Evolutionary conservation across 2,113 vertebrate species (phyloP), one percentile per base, ranked within the genome.

Genomic region (Tragelaphus strepsiceros): DNA sequence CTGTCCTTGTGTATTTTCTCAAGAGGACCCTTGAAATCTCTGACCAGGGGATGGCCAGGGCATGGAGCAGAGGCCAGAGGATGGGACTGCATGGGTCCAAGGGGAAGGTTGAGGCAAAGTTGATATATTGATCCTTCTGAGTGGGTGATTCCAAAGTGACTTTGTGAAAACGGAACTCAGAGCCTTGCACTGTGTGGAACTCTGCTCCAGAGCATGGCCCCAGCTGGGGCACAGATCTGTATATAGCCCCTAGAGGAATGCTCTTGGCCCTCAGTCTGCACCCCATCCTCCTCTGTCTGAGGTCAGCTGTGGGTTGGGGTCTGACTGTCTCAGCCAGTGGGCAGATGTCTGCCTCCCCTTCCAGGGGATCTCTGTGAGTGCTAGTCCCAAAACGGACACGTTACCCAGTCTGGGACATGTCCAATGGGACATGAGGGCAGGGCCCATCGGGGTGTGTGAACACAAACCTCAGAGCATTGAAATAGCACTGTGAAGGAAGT

Each of bases 31-130:
- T n/a, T 71, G 54, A 67, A 43, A 80, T 84, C 43, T 61, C 74
- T 56, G 56, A 93, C 26, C 74, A 21, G 16, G 54, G 56, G 67
- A 56, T 12, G 10, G 53, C 59, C 32, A 58, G 59, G 16, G 13
- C 14, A 3, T 74, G 39, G 32, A 71, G 32, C 53, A 61, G 22
- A 71, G 4, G 19, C 49, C 17, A 32, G 13, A 24, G 13, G 24
- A 14, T 64, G 2, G 51, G n/a, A 53, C 0, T 32, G 0, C 21
- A 5, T 9, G 46, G 28, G 26, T 5, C 32, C 43, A 24, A 28
- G 22, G 5, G 28, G 19, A 46, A 85, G 77, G 11, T 85, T 30
- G 58, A 56, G 28, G 14, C 17, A 80, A 24, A 80, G 6, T 12
- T 9, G 32, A 35, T 53, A 51, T 58, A 74, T 12, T 43, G 10